These are phyloP conservation scores for Erpetoichthys calabaricus DNA, from an alignment of 2,797 vertebrate genomes.

Conservation along the genomic window DNA sequence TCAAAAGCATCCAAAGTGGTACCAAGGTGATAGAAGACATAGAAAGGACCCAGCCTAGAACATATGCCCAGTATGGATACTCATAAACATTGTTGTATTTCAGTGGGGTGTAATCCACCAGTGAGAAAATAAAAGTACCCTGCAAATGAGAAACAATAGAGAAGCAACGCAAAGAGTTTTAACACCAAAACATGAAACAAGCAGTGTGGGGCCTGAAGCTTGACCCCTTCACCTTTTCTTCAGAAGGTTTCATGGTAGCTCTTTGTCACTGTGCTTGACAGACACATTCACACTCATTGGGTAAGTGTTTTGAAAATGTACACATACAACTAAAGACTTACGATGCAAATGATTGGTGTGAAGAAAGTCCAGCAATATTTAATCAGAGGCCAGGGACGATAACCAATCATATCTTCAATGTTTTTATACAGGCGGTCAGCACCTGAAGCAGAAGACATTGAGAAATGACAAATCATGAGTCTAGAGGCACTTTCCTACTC, in stretches of 20 bases:
- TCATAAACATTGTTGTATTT: slow-evolving; percentile 36
- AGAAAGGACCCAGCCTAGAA: slow-evolving; percentile 39
- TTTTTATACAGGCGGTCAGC: slow-evolving; percentile 68
- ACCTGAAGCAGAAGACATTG: slow-evolving; percentile 36
- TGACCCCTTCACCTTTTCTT: too few relatives aligned
- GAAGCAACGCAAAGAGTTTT: too few relatives aligned
- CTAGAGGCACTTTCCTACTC: too few relatives aligned
- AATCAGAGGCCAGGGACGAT: slow-evolving; percentile 54
- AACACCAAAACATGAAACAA: too few relatives aligned
- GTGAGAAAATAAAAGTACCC: slow-evolving; percentile 41
- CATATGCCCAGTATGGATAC: slow-evolving; percentile 41
- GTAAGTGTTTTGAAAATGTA: too few relatives aligned
- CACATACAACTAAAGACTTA: slow-evolving; percentile 25
- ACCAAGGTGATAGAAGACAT: slow-evolving; percentile 32
- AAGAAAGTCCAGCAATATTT: slow-evolving; percentile 70
- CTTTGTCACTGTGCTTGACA: too few relatives aligned
- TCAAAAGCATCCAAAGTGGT: slow-evolving; percentile 29
- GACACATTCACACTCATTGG: too few relatives aligned
- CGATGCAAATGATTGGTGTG: slow-evolving; percentile 60
- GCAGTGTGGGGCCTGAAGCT: too few relatives aligned
- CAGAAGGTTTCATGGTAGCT: too few relatives aligned
- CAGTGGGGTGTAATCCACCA: slow-evolving; percentile 32
- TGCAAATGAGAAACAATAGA: slow-evolving; percentile 7
- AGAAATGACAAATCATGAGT: too few relatives aligned
- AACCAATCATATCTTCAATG: slow-evolving; percentile 73